A percentile compares a stretch with the other conserved stretches of the same genome.
These are phyloP conservation scores for Tribolium freemani DNA, from an alignment of 2,888 invertebrate genomes.

Conservation along the genomic window DNA sequence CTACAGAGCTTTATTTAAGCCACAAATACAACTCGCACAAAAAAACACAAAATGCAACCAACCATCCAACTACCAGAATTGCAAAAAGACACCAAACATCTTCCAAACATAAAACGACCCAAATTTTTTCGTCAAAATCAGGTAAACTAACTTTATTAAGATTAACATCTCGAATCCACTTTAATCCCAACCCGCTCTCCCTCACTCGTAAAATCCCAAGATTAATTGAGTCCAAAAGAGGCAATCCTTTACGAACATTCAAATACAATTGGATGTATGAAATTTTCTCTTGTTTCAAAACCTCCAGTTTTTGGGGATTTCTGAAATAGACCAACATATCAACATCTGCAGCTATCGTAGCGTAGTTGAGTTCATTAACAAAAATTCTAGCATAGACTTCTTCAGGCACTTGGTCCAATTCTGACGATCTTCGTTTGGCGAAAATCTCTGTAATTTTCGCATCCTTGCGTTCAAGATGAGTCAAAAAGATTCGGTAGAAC, in stretches of 20 bases:
- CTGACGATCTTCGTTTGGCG: background rate
- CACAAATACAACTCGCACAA: background rate
- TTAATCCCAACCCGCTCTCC: background rate
- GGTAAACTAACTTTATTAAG: background rate
- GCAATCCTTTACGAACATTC: slow-evolving; percentile 1
- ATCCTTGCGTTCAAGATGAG: background rate
- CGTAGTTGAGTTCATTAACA: background rate
- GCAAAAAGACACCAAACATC: background rate
- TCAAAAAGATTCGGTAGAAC: background rate
- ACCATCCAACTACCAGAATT: background rate
- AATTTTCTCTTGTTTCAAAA: background rate
- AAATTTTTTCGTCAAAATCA: background rate
- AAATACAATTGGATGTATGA: background rate
- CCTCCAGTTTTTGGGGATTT: background rate
- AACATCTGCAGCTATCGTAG: background rate
- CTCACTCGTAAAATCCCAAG: background rate
- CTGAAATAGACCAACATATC: background rate
- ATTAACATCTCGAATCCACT: background rate
- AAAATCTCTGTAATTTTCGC: background rate
- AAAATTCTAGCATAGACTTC: background rate
- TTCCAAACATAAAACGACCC: background rate
- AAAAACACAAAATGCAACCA: background rate
- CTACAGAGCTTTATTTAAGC: background rate
- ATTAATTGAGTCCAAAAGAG: background rate
- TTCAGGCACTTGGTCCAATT: background rate